Evolutionary conservation across 1,140 invertebrate genomes (phyloP).

Genomic region (Scaptodrosophila lebanonensis): DNA sequence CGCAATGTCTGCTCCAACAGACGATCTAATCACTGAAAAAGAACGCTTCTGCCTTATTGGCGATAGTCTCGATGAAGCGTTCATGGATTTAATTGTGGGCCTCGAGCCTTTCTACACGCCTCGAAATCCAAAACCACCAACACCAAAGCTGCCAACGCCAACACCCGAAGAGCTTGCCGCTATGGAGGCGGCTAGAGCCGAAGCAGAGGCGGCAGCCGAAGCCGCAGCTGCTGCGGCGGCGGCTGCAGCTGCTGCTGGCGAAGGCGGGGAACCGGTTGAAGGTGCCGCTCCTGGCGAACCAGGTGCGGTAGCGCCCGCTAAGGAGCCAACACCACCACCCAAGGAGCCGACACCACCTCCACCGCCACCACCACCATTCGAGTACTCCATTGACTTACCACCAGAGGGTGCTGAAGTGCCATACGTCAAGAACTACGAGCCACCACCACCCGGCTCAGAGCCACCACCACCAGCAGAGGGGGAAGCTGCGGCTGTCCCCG

Average conservation of each 20-base stretch:
- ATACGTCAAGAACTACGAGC: constrained; percentile 75
- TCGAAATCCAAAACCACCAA: constrained; percentile 75
- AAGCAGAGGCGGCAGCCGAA: constrained; percentile 57
- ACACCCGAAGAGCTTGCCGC: constrained; percentile 71
- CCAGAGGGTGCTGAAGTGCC: constrained; percentile 77
- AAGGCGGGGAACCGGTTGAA: constrained; percentile 58
- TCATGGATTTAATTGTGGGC: constrained; percentile 92
- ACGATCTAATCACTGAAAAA: constrained; percentile 98
- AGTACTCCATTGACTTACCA: constrained; percentile 76
- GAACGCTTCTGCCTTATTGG: constrained; percentile 98
- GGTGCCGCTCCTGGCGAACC: constrained; percentile 77
- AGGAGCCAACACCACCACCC: constrained; percentile 55
- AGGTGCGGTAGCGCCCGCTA: constrained; percentile 38
- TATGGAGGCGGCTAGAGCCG: constrained; percentile 55
- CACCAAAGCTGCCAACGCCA: constrained; percentile 71
- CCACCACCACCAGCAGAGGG: constrained; percentile 66
- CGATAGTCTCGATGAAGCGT: constrained; percentile 97
- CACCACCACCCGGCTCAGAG: constrained; percentile 76
- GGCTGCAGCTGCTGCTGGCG: constrained; percentile 45
- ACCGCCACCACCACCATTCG: constrained; percentile 77
- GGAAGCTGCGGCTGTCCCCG: constrained; percentile 48
- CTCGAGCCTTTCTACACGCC: constrained; percentile 78
- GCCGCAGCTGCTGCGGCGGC: constrained; percentile 47
- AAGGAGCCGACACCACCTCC: constrained; percentile 76
- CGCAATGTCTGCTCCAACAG: constrained; percentile 79